phyloP scores from a whole-genome alignment of 2,888 invertebrate species.

The Pyralis farinalis region DNA sequence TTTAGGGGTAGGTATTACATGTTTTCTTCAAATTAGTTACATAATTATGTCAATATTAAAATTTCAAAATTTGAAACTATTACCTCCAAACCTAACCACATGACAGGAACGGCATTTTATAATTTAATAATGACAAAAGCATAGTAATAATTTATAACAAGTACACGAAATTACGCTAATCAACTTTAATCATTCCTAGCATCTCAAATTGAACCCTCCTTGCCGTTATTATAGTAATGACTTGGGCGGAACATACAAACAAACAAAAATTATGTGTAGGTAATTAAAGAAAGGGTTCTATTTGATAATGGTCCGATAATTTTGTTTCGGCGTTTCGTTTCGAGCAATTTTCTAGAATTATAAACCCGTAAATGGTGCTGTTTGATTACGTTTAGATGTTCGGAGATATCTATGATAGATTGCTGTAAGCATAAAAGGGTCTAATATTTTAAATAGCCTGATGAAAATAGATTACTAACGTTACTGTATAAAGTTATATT shows the following conservation, averaged over 20 bases:
- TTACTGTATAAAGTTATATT: too few relatives aligned
- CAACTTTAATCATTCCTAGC: constrained; percentile 55
- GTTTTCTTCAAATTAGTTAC: too few relatives aligned
- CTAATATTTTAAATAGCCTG: constrained; percentile 14
- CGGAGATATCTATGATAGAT: constrained; percentile 57
- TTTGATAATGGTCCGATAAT: constrained; percentile 73
- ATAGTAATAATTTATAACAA: constrained; percentile 49
- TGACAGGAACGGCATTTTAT: constrained; percentile 22
- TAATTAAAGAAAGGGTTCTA: constrained; percentile 78
- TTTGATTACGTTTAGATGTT: constrained; percentile 57
- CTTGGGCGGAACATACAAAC: constrained; percentile 61
- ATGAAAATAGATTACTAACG: too few relatives aligned
- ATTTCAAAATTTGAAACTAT: not conserved
- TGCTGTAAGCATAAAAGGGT: constrained; percentile 19
- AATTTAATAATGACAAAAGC: constrained; percentile 52
- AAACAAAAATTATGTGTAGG: constrained; percentile 70
- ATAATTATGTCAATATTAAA: too few relatives aligned
- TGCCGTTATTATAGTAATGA: constrained; percentile 67
- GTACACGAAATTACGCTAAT: constrained; percentile 67
- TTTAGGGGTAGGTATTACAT: too few relatives aligned
- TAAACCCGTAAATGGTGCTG: constrained; percentile 52
- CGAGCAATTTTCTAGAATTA: constrained; percentile 72
- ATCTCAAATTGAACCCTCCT: constrained; percentile 57
- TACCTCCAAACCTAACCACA: constrained; percentile 13
- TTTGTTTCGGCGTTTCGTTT: constrained; percentile 47